These are phyloP conservation scores for Amblyopsis hoosieri DNA, from an alignment of 2,797 vertebrate species.

Conservation along the genomic window DNA sequence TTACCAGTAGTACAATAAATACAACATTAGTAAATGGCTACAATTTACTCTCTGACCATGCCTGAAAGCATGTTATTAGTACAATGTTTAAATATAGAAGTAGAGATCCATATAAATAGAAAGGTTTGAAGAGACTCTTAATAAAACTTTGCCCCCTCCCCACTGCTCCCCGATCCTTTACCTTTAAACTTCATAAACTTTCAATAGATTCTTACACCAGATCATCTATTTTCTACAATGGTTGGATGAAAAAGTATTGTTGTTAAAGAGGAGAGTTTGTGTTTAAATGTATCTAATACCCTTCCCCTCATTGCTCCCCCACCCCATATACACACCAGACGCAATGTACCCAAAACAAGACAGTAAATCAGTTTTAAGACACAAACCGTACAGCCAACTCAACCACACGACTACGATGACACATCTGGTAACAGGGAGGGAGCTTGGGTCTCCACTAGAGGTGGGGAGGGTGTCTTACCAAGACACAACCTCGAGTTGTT, in stretches of 20 bases:
- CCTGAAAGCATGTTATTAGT: slow-evolving; percentile 79
- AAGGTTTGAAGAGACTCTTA: slow-evolving; percentile 72
- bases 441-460: background rate
- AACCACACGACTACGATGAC: slow-evolving; percentile 70
- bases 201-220: background rate
- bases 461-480: too few species aligned
- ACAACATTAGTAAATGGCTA: slow-evolving; percentile 83
- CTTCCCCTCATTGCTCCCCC: slow-evolving; percentile 7
- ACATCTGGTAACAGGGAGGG: slow-evolving; percentile 57
- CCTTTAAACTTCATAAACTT: slow-evolving; percentile 26
- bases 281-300: slow-evolving; percentile 50
- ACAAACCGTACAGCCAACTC: slow-evolving; percentile 69
- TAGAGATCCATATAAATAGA: slow-evolving; percentile 76
- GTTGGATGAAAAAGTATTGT: slow-evolving; percentile 44
- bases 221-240: slow-evolving; percentile 46
- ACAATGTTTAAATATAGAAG: slow-evolving; percentile 80
- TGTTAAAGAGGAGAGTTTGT: slow-evolving; percentile 45
- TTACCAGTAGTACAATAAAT: slow-evolving; percentile 80
- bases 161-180: slow-evolving; percentile 35
- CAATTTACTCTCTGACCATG: slow-evolving; percentile 74
- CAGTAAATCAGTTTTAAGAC: slow-evolving; percentile 55
- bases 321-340: slow-evolving; percentile 24
- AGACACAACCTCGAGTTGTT: slow-evolving; percentile 27
- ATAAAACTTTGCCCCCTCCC: slow-evolving; percentile 69
- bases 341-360: slow-evolving; percentile 64